A percentile compares a stretch with the other conserved stretches of the same genome.
Conservation (phyloP, 2,797 vertebrate species). For the Sebastes dallii region DNA sequence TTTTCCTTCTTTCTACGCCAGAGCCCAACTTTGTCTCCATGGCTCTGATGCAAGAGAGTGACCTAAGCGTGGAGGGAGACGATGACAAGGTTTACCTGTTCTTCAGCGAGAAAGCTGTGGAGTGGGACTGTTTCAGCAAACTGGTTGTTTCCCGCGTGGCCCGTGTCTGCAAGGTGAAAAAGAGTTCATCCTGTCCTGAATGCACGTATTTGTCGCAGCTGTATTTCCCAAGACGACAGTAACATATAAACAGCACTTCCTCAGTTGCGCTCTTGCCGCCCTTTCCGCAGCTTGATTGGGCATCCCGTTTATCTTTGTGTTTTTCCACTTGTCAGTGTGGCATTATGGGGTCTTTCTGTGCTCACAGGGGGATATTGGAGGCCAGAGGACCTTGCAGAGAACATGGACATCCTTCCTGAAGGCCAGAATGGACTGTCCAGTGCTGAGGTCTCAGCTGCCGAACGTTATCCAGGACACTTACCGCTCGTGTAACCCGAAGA, state of each 20-base stretch:
- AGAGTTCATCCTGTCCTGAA: neutral
- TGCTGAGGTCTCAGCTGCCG: constrained; percentile 76
- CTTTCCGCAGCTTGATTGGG: constrained; percentile 31
- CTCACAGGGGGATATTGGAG: constrained; percentile 80
- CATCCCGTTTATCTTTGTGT: neutral
- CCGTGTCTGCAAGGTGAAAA: constrained; percentile 85
- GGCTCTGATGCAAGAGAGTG: constrained; percentile 80
- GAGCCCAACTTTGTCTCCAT: constrained; percentile 84
- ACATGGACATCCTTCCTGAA: constrained; percentile 87
- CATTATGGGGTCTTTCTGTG: neutral
- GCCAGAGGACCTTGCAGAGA: constrained; percentile 80
- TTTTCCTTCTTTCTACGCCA: constrained; percentile 14
- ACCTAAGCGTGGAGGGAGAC: constrained; percentile 65
- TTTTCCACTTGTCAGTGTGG: neutral
- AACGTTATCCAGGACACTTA: constrained; percentile 84
- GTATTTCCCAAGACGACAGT: neutral
- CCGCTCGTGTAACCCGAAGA: constrained; percentile 71
- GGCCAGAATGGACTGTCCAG: constrained; percentile 81
- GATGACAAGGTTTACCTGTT: constrained; percentile 89
- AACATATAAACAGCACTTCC: constrained; percentile 15
- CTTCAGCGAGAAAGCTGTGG: constrained; percentile 86
- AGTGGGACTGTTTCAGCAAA: constrained; percentile 85
- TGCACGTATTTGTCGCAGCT: neutral
- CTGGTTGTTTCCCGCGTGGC: constrained; percentile 85
- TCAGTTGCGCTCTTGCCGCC: neutral